phyloP scores from a whole-genome alignment of 2,888 invertebrate species.

The Nymphalis polychloros region DNA sequence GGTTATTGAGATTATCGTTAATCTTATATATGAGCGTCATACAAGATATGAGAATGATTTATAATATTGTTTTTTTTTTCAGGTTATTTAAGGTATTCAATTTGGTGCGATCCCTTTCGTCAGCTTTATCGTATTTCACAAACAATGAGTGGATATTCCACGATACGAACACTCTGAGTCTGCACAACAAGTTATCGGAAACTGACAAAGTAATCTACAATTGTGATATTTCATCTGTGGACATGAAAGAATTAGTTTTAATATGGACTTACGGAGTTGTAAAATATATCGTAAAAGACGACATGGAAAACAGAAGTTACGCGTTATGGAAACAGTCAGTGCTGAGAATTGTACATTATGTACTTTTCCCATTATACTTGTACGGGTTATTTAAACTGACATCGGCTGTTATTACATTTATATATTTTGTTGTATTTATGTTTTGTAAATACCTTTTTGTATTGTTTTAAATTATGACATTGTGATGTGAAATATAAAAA shows the following conservation, averaged over 20 bases:
- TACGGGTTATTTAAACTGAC: no score
- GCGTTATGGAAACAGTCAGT: slow-evolving; percentile 41
- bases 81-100: no score
- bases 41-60: no score
- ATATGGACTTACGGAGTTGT: slow-evolving; percentile 44
- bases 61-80: no score
- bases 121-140: slow-evolving; percentile 33
- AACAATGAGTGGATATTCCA: slow-evolving; percentile 44
- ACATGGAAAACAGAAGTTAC: slow-evolving; percentile 34
- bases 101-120: not conserved
- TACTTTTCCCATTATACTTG: no score
- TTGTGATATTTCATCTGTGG: slow-evolving; percentile 39
- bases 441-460: no score
- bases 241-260: slow-evolving; percentile 39
- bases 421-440: no score
- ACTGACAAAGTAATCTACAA: slow-evolving; percentile 44
- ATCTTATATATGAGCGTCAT: no score
- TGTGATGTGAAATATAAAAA: no score
- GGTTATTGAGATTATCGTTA: no score
- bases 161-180: slow-evolving; percentile 41
- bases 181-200: slow-evolving; percentile 39
- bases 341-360: slow-evolving; percentile 20
- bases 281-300: slow-evolving; percentile 44
- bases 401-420: no score
- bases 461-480: no score